Conservation (phyloP, 2,888 invertebrate species). For the Dolichomitus sp. region DNA sequence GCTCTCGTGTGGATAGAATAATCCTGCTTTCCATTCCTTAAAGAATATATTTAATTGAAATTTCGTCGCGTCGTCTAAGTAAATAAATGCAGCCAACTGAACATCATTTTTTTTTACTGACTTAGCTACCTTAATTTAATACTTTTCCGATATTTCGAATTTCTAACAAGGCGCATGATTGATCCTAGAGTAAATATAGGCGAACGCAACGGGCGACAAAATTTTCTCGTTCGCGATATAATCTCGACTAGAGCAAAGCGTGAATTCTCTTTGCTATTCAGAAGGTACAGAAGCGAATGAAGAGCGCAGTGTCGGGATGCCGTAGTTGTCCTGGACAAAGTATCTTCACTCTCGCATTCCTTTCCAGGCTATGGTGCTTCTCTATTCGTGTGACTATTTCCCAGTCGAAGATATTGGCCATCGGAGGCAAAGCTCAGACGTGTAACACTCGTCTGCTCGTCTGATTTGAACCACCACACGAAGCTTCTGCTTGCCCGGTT, state of each 20-base stretch:
- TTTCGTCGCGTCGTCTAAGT: no score
- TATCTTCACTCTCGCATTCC: not conserved
- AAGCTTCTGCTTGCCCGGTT: constrained; percentile 21
- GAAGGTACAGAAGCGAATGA: not conserved
- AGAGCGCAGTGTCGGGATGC: not conserved
- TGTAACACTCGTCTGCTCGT: not conserved
- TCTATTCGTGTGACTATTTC: constrained; percentile 25
- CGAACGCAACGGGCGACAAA: not conserved
- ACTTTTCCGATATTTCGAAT: not conserved
- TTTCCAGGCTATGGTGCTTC: not conserved
- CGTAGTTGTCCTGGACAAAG: constrained; percentile 22
- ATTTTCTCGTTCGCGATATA: not conserved
- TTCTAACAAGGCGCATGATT: not conserved
- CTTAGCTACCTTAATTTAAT: not conserved
- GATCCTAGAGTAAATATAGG: not conserved
- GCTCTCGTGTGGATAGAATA: no score
- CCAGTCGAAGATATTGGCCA: constrained; percentile 31
- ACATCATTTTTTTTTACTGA: not conserved
- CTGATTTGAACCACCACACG: constrained; percentile 4
- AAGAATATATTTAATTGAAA: not conserved
- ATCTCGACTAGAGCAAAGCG: not conserved
- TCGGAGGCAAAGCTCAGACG: constrained; percentile 5
- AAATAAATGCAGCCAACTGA: no score
- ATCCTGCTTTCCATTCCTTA: no score
- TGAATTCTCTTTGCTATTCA: constrained; percentile 19